Conservation (phyloP, 2,113 vertebrate genomes). For the Sinosuthora webbiana region DNA sequence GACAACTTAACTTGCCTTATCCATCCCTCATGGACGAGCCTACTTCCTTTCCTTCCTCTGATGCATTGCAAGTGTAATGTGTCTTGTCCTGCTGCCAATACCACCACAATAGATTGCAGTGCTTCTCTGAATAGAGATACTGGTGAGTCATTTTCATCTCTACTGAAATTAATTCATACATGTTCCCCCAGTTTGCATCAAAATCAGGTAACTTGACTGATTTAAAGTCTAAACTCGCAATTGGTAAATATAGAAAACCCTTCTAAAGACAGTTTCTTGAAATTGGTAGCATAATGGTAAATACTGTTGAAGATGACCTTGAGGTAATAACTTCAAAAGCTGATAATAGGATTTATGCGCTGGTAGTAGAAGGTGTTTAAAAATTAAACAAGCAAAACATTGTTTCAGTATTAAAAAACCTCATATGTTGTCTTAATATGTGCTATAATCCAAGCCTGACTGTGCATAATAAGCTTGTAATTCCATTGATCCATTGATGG, state of each 20-base stretch:
- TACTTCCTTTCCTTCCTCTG: conserved; percentile 6
- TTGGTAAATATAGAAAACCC: neutral
- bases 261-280: neutral
- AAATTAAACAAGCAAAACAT: conserved; percentile 44
- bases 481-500: conserved; percentile 12
- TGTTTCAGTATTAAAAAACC: conserved; percentile 33
- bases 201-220: neutral
- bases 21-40: conserved; percentile 34
- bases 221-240: neutral
- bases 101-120: conserved; percentile 36
- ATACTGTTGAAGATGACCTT: conserved; percentile 39
- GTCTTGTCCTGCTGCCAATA: conserved; percentile 42
- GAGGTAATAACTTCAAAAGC: conserved; percentile 38
- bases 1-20: conserved; percentile 37
- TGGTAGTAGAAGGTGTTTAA: conserved; percentile 16
- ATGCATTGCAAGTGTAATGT: conserved; percentile 26
- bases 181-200: conserved; percentile 15
- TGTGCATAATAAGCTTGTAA: conserved; percentile 50
- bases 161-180: conserved; percentile 27
- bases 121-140: conserved; percentile 40
- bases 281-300: neutral
- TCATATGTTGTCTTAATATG: conserved; percentile 20
- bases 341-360: conserved; percentile 34
- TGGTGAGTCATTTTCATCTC: conserved; percentile 40
- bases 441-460: conserved; percentile 38